phyloP scores from a whole-genome alignment of 2,113 vertebrate genomes.

The Ranitomeya imitator region DNA sequence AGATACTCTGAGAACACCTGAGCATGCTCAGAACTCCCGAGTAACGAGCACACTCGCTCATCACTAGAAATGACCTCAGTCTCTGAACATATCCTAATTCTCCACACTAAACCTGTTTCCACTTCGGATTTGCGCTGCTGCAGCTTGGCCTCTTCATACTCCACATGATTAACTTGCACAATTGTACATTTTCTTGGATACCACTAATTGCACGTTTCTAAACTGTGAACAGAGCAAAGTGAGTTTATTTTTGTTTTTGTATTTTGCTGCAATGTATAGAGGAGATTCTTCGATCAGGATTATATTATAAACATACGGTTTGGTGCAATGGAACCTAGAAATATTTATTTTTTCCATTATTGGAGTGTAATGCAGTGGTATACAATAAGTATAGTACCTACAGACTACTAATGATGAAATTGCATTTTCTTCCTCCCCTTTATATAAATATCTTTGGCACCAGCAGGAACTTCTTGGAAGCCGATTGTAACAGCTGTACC shows the following conservation, averaged over 20 bases:
- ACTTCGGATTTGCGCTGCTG: neutral
- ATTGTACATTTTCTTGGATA: neutral
- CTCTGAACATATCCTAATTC: neutral
- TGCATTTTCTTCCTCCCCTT: neutral
- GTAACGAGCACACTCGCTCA: too few relatives aligned
- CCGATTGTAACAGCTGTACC: neutral
- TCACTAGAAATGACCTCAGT: neutral
- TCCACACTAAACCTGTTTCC: neutral
- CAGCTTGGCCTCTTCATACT: neutral
- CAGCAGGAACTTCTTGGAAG: neutral
- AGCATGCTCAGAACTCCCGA: too few relatives aligned
- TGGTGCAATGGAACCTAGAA: neutral
- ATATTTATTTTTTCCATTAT: neutral
- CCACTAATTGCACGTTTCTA: conserved; percentile 23
- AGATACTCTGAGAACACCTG: too few relatives aligned
- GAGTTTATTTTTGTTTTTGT: conserved; percentile 11
- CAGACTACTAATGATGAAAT: too few relatives aligned
- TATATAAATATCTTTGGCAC: neutral
- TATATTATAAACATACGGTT: neutral
- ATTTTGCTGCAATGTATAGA: conserved; percentile 15
- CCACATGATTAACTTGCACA: neutral
- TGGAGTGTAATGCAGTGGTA: neutral
- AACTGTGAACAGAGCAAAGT: conserved; percentile 20
- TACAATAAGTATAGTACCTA: neutral
- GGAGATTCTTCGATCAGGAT: neutral